Evolutionary conservation across 1,140 invertebrate species (phyloP), one percentile per base, ranked within the genome.

Genomic region (Drosophila kikkawai): DNA sequence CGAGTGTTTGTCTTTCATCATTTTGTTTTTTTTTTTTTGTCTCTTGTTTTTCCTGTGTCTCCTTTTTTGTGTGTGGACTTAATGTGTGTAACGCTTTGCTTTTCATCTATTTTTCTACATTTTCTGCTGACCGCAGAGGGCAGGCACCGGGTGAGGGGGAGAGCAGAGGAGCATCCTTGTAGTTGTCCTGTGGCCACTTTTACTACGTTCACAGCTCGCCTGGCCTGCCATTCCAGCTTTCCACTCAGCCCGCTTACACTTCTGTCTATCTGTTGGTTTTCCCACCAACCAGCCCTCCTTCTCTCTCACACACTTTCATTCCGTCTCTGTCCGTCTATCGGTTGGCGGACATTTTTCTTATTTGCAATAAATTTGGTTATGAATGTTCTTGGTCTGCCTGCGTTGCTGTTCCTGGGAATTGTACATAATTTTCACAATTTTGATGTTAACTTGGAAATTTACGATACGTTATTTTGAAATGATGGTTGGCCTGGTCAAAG

Each of bases 301-400:
- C 34, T 48, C 59, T 22, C 12, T 42, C 11, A 47, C 37, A 32
- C 44, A 34, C 34, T 29, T 29, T 60, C 44, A 41, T 39, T 66
- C 51, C 60, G 17, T 39, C 15, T 60, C 42, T 68, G 74, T 61
- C 59, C 82, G 74, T 76, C 67, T 70, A 59, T 84, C 81, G 81
- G 81, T 68, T 63, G 63, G 74, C 69, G 80, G 73, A 79, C 91
- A 92, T 92, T 92, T 92, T 92, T 92, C 91, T 92, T 92, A 92
- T 92, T 92, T 92, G 91, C 90, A 86, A 91, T 91, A 91, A 91
- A 91, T 91, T 91, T 91, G 90, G 76, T 92, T 91, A 91, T 91
- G 91, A 91, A 91, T 91, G 90, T 91, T 86, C 67, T 68, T 47
- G 42, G 85, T 58, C 64, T 74, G 79, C 70, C 65, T 41, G 58